Evolutionary conservation across 1,140 invertebrate genomes (phyloP).

Genomic region (Coenobita brevimanus): DNA sequence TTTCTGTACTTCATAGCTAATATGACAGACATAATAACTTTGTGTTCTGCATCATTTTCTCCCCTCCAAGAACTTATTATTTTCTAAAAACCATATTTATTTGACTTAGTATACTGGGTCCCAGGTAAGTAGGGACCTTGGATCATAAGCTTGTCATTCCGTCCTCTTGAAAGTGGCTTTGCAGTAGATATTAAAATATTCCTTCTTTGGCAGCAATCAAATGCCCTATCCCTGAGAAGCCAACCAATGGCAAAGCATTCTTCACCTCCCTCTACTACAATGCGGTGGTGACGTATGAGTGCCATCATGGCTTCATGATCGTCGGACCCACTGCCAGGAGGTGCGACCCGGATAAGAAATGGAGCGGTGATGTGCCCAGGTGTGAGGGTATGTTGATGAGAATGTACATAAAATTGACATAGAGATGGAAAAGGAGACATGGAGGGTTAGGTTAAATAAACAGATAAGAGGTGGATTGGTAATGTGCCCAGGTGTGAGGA

Average conservation of each 20-base stretch:
- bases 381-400: constrained; percentile 58
- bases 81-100: no score
- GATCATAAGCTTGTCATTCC: neutral
- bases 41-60: no score
- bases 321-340: constrained; percentile 78
- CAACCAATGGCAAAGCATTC: constrained; percentile 89
- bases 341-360: constrained; percentile 90
- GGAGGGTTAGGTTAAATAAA: neutral
- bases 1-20: no score
- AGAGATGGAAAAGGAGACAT: neutral
- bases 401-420: neutral
- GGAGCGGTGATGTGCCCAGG: constrained; percentile 79
- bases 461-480: no score
- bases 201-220: constrained; percentile 81
- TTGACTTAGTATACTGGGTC: no score
- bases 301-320: constrained; percentile 92
- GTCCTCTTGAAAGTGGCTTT: neutral
- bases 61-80: no score
- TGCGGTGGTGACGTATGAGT: constrained; percentile 93
- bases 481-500: no score
- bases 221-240: constrained; percentile 89
- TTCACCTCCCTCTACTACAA: constrained; percentile 94
- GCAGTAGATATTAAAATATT: neutral
- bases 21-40: no score
- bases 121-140: no score